Evolutionary conservation across 2,888 invertebrate species (phyloP).

Genomic region (Sabatieria punctata): DNA sequence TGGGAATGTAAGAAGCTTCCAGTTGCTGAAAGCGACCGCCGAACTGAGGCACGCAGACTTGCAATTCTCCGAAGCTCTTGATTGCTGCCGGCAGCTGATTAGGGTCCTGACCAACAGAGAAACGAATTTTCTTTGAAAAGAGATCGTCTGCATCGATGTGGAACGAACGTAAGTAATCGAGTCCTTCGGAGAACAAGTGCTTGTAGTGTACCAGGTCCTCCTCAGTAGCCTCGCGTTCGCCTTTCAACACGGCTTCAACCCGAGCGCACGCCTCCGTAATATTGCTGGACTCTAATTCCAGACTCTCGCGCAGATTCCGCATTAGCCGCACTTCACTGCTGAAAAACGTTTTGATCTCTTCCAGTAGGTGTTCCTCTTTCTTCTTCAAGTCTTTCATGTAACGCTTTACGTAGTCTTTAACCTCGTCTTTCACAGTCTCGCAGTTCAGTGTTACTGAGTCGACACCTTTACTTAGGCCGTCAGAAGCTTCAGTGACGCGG

Average conservation of each 20-base stretch:
- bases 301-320: constrained; percentile 69
- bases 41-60: constrained; percentile 46
- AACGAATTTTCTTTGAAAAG: constrained; percentile 34
- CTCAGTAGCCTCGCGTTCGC: constrained; percentile 43
- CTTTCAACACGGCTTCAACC: constrained; percentile 48
- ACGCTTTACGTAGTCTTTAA: constrained; percentile 50
- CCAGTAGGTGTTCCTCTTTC: constrained; percentile 44
- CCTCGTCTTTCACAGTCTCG: constrained; percentile 71
- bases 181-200: constrained; percentile 82
- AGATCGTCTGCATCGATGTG: constrained; percentile 55
- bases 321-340: constrained; percentile 62
- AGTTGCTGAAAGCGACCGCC: constrained; percentile 19
- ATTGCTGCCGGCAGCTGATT: constrained; percentile 50
- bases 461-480: constrained; percentile 50
- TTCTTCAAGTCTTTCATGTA: constrained; percentile 31
- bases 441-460: constrained; percentile 72
- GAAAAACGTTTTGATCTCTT: constrained; percentile 63
- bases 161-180: constrained; percentile 78
- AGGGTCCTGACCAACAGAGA: constrained; percentile 75
- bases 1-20: constrained; percentile 26
- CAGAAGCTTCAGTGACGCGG: constrained; percentile 27
- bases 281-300: constrained; percentile 83
- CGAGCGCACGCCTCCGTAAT: constrained; percentile 89
- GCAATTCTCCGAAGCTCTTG: constrained; percentile 71
- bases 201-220: constrained; percentile 82